A percentile compares a stretch with the other conserved stretches of the same genome.
Conservation (phyloP, 1,140 invertebrate genomes). For the Cataglyphis hispanica region DNA sequence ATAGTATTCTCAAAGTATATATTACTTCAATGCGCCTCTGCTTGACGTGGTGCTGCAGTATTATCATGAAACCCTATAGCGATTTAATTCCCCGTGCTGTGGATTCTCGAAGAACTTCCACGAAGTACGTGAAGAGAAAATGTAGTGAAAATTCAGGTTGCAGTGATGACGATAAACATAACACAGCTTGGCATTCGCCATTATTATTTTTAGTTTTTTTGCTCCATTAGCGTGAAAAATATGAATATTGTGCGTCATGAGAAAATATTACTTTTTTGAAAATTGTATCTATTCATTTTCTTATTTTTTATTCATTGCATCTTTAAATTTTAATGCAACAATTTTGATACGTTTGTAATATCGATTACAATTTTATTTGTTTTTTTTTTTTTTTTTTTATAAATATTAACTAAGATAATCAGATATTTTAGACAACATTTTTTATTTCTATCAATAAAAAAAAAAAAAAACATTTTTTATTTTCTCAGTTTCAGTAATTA, state of each 20-base stretch:
- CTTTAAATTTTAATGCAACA: background rate
- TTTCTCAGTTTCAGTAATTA: background rate
- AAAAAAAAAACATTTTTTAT: background rate
- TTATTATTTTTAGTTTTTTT: background rate
- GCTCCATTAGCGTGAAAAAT: background rate
- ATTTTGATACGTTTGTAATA: background rate
- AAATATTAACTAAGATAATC: background rate
- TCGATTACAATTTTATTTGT: background rate
- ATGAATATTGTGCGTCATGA: background rate
- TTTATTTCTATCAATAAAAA: background rate
- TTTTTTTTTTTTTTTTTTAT: background rate
- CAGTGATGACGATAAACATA: too few species aligned
- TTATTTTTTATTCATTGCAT: background rate
- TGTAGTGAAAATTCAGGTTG: conserved; percentile 45
- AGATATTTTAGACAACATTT: background rate
- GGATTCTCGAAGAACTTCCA: conserved; percentile 63
- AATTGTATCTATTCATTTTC: background rate
- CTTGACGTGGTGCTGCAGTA: conserved; percentile 5
- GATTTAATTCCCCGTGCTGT: conserved; percentile 65
- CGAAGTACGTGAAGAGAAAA: conserved; percentile 58
- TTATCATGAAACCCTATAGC: conserved; percentile 70
- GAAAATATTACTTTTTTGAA: background rate
- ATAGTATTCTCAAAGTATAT: background rate
- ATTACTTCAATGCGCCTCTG: background rate
- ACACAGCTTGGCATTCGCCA: background rate